These are phyloP conservation scores for Agonopterix arenella DNA, from an alignment of 2,888 invertebrate genomes.

Conservation along the genomic window DNA sequence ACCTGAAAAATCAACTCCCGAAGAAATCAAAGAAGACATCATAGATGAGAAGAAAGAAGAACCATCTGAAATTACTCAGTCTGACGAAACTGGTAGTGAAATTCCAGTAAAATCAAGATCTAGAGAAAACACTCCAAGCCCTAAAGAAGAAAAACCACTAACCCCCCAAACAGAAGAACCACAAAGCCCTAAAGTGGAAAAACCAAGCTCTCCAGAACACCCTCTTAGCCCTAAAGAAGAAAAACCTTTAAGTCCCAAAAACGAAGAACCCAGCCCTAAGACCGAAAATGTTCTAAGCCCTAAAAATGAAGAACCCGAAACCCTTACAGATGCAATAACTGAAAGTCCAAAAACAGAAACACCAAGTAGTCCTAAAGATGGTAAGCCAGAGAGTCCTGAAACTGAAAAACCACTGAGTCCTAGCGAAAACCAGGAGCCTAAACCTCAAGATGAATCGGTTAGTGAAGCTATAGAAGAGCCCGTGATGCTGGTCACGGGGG, in stretches of 20 bases:
- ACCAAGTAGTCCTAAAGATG: slow-evolving; percentile 8
- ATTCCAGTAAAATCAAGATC: not conserved
- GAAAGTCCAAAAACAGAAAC: slow-evolving; percentile 8
- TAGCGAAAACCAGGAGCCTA: slow-evolving; percentile 22
- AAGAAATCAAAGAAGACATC: slow-evolving; percentile 17
- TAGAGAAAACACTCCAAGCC: not conserved
- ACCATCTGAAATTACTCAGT: slow-evolving; percentile 8
- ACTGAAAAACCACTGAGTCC: slow-evolving; percentile 10
- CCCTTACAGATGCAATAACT: not conserved
- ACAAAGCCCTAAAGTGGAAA: slow-evolving; percentile 9
- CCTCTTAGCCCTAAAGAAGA: not conserved
- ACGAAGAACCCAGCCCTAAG: not conserved
- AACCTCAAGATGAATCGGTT: slow-evolving; percentile 14
- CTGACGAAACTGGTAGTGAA: slow-evolving; percentile 3
- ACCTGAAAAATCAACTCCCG: slow-evolving; percentile 7
- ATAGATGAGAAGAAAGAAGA: slow-evolving; percentile 45
- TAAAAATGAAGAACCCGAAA: not conserved
- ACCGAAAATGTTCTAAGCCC: not conserved
- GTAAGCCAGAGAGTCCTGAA: slow-evolving; percentile 4
- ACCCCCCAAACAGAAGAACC: not conserved
- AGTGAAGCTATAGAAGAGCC: slow-evolving; percentile 82
- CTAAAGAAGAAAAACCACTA: not conserved
- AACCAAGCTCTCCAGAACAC: not conserved
- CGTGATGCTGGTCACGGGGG: slow-evolving; percentile 81
- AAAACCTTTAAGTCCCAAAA: slow-evolving; percentile 2